Base-by-base conservation (phyloP, 2,113 vertebrate genomes). In the Nycticebus coucang region DNA sequence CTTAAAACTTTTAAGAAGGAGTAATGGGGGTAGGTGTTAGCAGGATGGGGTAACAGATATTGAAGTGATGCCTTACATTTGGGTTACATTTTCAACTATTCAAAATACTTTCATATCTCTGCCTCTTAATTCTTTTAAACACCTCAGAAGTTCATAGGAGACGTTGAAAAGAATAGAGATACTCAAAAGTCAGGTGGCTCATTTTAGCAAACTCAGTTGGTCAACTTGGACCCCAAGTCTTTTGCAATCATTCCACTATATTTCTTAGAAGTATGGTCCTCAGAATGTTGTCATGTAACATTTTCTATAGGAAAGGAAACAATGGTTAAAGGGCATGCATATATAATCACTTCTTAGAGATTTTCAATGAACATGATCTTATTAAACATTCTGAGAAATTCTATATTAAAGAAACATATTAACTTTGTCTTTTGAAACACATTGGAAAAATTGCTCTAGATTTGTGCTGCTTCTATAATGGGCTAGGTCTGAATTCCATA, bases 11-110 rank as follows among this genome's bases (percentile, higher is more conserved):
- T 94, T 79, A 91, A 91, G 60, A 60, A 77, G 6, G 30, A 88
- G 15, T 89, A 80, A 74, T 80, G 77, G 30, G 37, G 9, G 17
- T 90, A 26, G 53, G n/a, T 41, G 10, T 89, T 80, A 83, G 37
- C 28, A 83, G 3, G 74, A 79, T 94, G 28, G 78, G 13, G 19
- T 85, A 89, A 89, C 11, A 93, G 35, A 69, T 71, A 87, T 18
- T 84, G 60, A 83, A 96, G 93, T 37, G 53, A 71, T 59, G 24
- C 59, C 3, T 89, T 53, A 37, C 33, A 60, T 78, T 37, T 28
- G 50, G 24, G 57, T 77, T 87, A 30, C 17, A 90, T 62, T 95
- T 84, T 89, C 84, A 90, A 75, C 55, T 81, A 95, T 95, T 94
- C 78, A 80, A 77, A 94, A 86, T 7, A 79, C 18, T 66, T 86